phyloP scores from a whole-genome alignment of 2,888 invertebrate species.

The Dryomyza anilis region DNA sequence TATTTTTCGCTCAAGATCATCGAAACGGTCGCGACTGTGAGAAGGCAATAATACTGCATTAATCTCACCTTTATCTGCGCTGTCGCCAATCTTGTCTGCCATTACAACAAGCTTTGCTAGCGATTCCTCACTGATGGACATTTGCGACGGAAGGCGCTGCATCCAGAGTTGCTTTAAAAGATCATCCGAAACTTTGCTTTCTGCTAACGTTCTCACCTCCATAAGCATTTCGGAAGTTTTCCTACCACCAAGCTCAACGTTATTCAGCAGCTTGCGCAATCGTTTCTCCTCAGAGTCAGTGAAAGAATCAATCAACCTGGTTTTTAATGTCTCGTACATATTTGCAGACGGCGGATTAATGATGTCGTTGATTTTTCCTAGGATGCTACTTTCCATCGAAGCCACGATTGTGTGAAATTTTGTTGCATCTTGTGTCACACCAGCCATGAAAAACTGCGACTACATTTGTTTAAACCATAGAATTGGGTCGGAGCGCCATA shows the following conservation, averaged over 20 bases:
- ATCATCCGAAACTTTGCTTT: background rate
- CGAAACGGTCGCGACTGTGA: background rate
- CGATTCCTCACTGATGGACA: background rate
- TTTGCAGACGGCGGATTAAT: too few relatives aligned
- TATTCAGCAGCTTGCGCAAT: too few relatives aligned
- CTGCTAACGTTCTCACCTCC: background rate
- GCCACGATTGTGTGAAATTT: too few relatives aligned
- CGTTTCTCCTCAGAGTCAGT: too few relatives aligned
- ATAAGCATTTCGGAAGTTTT: slow-evolving; percentile 1
- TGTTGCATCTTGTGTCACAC: too few relatives aligned
- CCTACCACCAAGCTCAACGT: background rate
- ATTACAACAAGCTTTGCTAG: background rate
- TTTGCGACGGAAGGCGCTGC: background rate
- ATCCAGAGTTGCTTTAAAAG: background rate
- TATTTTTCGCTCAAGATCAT: too few relatives aligned
- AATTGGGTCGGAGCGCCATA: too few relatives aligned
- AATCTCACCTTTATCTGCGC: background rate
- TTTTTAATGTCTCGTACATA: too few relatives aligned
- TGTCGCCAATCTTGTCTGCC: background rate
- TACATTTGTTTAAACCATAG: too few relatives aligned
- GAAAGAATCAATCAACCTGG: too few relatives aligned
- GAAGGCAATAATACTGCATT: background rate
- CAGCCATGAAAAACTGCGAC: too few relatives aligned
- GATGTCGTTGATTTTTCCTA: background rate
- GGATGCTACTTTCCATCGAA: background rate